These are phyloP conservation scores for Malurus elegans DNA, from an alignment of 2,113 vertebrate genomes.

Conservation along the genomic window DNA sequence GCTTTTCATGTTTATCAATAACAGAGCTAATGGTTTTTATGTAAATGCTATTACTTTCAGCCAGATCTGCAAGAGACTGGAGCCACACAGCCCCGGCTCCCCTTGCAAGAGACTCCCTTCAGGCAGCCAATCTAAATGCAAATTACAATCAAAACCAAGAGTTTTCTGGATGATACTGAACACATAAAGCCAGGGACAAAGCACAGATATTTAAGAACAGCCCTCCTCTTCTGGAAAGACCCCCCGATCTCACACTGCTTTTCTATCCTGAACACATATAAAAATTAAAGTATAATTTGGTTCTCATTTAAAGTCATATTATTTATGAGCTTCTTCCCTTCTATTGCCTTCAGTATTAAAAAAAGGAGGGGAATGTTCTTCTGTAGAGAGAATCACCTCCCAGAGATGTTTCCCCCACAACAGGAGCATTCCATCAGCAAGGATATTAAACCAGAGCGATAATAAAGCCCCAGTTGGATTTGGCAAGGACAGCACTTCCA, in stretches of 20 bases:
- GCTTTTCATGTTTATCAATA: slow-evolving; percentile 58
- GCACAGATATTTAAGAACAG: neutral
- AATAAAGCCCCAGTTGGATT: neutral
- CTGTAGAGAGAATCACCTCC: neutral
- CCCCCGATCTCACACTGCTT: neutral
- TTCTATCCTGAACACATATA: neutral
- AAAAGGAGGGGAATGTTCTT: neutral
- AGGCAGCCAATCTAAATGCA: slow-evolving; percentile 71
- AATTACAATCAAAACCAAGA: slow-evolving; percentile 49
- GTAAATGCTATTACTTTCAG: slow-evolving; percentile 36
- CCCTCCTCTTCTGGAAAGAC: neutral
- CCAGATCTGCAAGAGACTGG: neutral
- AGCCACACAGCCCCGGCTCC: neutral
- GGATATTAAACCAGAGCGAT: neutral
- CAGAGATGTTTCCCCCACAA: neutral
- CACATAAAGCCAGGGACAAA: neutral
- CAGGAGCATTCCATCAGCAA: neutral
- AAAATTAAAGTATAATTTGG: neutral
- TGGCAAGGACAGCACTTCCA: neutral
- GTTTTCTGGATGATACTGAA: neutral
- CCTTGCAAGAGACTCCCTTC: slow-evolving; percentile 1
- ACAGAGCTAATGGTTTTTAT: slow-evolving; percentile 56
- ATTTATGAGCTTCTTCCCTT: neutral
- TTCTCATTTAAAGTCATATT: neutral
- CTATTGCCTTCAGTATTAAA: neutral